Base-by-base conservation (phyloP, 2,797 vertebrate species). In the Fundulus diaphanus region DNA sequence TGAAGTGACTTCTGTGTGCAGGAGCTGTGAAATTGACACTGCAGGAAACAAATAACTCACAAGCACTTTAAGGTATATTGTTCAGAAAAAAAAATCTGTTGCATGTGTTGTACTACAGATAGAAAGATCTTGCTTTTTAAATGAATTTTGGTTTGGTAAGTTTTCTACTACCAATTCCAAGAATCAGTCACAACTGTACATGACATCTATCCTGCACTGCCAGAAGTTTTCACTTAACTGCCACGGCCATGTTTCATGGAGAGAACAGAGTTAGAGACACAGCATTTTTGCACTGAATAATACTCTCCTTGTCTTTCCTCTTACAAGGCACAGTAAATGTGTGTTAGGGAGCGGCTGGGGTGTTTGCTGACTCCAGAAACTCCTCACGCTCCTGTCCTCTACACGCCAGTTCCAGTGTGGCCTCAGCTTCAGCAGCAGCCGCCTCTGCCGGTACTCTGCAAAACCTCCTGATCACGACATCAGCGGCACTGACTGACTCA, bases 381-480 rank as follows among this genome's bases (percentile, higher is more conserved):
- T 13, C 5, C 48, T 79, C 73, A 31, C 15, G 11, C 59, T 75
- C 51, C 54, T 51, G 46, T 16, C 33, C 79, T 74, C 63, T 16
- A 57, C 72, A 59, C 33, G 12, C 74, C 78, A 22, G 79, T 73
- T 57, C 78, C 56, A 18, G 49, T 63, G 13, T 37, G 3, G 51
- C 70, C 40, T 77, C 24, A 1, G 49, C 9, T 63, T 37, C 27
- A 1, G 68, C 65, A 40, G 51, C 57, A 61, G 57, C 33, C 31
- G 9, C 57, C 57, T 61, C 16, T 66, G 70, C 24, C 70, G 37
- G 70, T 48, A 3, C 77, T 66, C 35, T 1, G 75, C 8, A 72
- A 83, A 70, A 46, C 68, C 78, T 85, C 75, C n/a, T n/a, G n/a
- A 56, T 85, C 79, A 76, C 74, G 61, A 87, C 82, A 81, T 74